A percentile compares a stretch with the other conserved stretches of the same genome.
Conservation (phyloP, 37 sponge, comb jelly and placozoan species). For the Axinella damicornis region DNA sequence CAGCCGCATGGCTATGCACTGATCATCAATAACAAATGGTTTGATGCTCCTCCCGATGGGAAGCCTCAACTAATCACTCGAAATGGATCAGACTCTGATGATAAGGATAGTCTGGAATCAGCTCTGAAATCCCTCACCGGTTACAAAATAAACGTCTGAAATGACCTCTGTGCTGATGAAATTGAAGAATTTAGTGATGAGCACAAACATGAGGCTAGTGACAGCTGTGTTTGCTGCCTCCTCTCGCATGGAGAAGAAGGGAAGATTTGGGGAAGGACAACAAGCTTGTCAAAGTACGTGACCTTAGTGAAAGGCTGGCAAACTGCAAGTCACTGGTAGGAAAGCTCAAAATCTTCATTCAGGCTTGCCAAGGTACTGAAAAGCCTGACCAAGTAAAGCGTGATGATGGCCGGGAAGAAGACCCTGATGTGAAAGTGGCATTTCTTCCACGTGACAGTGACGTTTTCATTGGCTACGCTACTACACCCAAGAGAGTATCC, state of each 20-base stretch:
- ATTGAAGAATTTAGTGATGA: not conserved
- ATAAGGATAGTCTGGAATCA: not conserved
- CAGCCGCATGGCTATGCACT: conserved; percentile 19
- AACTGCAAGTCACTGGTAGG: not conserved
- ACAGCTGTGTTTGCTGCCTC: conserved; percentile 18
- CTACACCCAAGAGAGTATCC: conserved; percentile 3
- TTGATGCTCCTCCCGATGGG: not conserved
- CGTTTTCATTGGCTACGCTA: conserved; percentile 16
- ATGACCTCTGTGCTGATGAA: not conserved
- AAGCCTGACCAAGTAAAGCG: conserved; percentile 1
- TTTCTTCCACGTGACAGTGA: conserved; percentile 10
- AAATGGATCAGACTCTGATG: not conserved
- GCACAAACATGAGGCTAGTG: no score
- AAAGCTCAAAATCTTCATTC: conserved; percentile 12
- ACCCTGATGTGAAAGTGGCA: no score
- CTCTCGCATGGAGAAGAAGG: conserved; percentile 5
- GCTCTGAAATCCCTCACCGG: not conserved
- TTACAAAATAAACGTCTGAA: not conserved
- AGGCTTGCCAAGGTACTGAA: conserved; percentile 6
- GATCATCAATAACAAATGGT: not conserved
- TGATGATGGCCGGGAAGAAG: not conserved
- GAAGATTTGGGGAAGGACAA: no score
- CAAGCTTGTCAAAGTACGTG: not conserved
- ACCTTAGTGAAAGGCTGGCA: not conserved
- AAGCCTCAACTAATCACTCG: not conserved